phyloP scores from a whole-genome alignment of 2,797 vertebrate species.

The Pantherophis vulpinus region DNA sequence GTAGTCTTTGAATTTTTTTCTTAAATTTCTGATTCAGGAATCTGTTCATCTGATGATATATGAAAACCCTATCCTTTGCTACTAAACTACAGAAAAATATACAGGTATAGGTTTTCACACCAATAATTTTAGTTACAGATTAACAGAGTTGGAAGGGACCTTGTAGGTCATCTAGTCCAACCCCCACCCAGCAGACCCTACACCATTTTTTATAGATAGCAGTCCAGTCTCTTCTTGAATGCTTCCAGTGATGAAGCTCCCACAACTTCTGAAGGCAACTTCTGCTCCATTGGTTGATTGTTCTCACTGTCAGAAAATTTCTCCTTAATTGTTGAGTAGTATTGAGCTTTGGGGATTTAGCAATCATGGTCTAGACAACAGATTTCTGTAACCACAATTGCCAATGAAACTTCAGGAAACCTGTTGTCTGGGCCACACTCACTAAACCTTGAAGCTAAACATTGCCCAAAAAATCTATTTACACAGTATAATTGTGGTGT shows the following conservation, averaged over 20 bases:
- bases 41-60: not conserved
- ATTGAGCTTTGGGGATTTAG: not conserved
- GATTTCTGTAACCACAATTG: not conserved
- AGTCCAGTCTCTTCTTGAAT: too few relatives aligned
- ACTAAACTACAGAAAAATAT: not conserved
- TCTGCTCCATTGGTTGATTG: too few relatives aligned
- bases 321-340: not conserved
- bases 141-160: too few relatives aligned
- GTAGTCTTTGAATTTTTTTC: constrained; percentile 7
- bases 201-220: too few relatives aligned
- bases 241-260: too few relatives aligned
- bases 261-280: too few relatives aligned
- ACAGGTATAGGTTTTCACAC: not conserved
- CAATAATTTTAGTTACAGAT: not conserved
- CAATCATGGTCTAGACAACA: not conserved
- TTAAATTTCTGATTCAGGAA: constrained; percentile 22
- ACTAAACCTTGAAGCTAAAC: not conserved
- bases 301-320: too few relatives aligned
- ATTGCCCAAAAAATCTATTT: not conserved
- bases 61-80: not conserved
- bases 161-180: too few relatives aligned
- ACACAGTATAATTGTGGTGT: not conserved
- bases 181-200: too few relatives aligned
- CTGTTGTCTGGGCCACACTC: not conserved
- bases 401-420: not conserved